Percentiles rank a stretch among this genome's conserved stretches.
Evolutionary conservation across 2,113 vertebrate genomes (phyloP).

Genomic region (Saguinus imperator): DNA sequence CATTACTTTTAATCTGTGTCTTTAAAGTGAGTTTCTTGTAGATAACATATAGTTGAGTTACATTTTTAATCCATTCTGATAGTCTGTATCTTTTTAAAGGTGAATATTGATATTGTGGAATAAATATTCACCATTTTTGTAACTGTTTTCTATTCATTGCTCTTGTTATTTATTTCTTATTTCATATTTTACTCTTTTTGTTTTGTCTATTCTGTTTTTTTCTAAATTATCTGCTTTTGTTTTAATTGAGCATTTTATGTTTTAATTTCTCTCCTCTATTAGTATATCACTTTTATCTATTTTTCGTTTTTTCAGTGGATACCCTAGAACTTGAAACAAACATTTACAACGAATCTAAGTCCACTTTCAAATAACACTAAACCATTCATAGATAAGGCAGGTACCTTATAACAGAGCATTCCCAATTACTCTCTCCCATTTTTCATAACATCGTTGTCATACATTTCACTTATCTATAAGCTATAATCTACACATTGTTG

Average conservation of each 20-base stretch:
- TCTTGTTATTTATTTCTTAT: not conserved
- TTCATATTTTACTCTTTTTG: not conserved
- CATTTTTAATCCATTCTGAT: not conserved
- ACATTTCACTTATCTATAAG: not conserved
- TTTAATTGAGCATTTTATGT: not conserved
- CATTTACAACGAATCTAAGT: not conserved
- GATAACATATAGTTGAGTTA: not conserved
- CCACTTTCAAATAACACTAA: not conserved
- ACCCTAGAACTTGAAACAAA: not conserved
- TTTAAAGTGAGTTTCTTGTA: not conserved
- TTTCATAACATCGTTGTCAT: not conserved
- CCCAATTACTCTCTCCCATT: not conserved
- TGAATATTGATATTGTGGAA: not conserved
- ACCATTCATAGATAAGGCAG: not conserved
- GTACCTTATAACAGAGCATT: not conserved
- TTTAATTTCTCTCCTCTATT: not conserved
- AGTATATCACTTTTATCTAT: not conserved
- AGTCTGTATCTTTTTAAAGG: not conserved
- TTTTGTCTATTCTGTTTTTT: not conserved
- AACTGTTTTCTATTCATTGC: not conserved
- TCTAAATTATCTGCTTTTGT: not conserved
- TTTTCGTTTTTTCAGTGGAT: not conserved
- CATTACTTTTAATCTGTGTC: not conserved
- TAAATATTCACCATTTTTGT: not conserved
- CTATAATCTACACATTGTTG: not conserved